Conservation (phyloP, 1,140 invertebrate species). For the Achroia grisella region DNA sequence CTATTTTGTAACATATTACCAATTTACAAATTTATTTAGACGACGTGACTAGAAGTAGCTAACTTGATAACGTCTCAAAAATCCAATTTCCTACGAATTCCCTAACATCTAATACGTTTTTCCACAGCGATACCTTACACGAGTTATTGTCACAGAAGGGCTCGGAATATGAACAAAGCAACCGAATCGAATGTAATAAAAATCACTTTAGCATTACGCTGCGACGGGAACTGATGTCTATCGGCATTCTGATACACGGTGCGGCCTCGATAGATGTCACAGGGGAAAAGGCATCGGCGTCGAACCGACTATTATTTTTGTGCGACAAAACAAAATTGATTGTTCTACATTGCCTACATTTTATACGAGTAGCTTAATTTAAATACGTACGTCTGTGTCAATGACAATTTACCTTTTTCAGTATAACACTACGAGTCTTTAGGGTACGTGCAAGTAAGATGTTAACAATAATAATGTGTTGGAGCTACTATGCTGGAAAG, state of each 20-base stretch:
- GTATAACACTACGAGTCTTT: too few relatives aligned
- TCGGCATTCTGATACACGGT: constrained; percentile 60
- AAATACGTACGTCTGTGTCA: constrained; percentile 13
- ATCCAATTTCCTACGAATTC: constrained; percentile 10
- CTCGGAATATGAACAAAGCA: constrained; percentile 58
- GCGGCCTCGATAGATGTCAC: constrained; percentile 58
- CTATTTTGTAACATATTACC: too few relatives aligned
- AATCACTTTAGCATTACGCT: constrained; percentile 64
- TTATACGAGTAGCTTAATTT: constrained; percentile 37
- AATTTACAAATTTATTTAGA: background rate
- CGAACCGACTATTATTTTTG: constrained; percentile 61
- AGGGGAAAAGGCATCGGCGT: constrained; percentile 45
- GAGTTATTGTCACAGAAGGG: constrained; percentile 31
- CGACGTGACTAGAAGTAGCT: background rate
- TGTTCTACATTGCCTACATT: constrained; percentile 34
- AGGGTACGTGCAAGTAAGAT: too few relatives aligned
- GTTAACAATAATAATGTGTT: too few relatives aligned
- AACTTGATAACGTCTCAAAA: constrained; percentile 5
- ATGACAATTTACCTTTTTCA: too few relatives aligned
- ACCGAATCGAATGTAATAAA: constrained; percentile 68
- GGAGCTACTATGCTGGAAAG: too few relatives aligned
- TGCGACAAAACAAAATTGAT: constrained; percentile 60
- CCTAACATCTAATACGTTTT: constrained; percentile 24
- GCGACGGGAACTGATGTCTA: constrained; percentile 63
- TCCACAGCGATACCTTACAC: constrained; percentile 21